These are phyloP conservation scores for Pimephales promelas DNA, from an alignment of 2,113 vertebrate species.

Conservation along the genomic window DNA sequence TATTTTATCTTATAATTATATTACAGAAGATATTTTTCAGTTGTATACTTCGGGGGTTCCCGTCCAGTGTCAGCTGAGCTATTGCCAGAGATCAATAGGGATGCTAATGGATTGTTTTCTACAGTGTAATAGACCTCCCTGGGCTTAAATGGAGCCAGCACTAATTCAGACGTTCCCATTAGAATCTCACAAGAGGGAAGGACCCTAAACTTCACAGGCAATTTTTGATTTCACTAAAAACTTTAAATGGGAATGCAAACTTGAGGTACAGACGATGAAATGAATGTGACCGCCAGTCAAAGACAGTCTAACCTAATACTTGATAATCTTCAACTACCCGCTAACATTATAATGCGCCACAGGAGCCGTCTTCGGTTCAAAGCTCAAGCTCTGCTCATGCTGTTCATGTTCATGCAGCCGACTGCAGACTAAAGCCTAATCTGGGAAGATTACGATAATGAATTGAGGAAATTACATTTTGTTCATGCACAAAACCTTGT, in stretches of 20 bases:
- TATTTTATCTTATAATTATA: background rate
- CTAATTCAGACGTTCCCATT: background rate
- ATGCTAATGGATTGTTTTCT: background rate
- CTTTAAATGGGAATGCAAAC: conserved; percentile 8
- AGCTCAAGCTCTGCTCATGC: conserved; percentile 11
- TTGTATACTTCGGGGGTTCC: background rate
- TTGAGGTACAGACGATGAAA: conserved; percentile 3
- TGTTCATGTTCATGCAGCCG: background rate
- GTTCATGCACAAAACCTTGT: background rate
- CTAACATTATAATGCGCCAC: conserved; percentile 15
- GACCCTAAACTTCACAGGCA: background rate
- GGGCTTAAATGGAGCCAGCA: background rate
- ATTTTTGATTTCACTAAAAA: conserved; percentile 10
- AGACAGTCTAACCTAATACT: conserved; percentile 22
- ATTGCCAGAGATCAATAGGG: background rate
- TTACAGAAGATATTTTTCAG: background rate
- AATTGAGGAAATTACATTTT: conserved; percentile 23
- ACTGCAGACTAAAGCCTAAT: conserved; percentile 19
- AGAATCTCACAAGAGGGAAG: background rate
- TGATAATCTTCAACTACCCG: conserved; percentile 28
- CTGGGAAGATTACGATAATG: conserved; percentile 31
- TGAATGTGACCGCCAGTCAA: conserved; percentile 16
- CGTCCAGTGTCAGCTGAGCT: background rate
- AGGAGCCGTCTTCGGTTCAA: conserved; percentile 25
- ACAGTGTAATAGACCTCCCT: background rate